A percentile compares a stretch with the other conserved stretches of the same genome.
Evolutionary conservation across 1,140 invertebrate species (phyloP).

Genomic region (Drosophila tristis): DNA sequence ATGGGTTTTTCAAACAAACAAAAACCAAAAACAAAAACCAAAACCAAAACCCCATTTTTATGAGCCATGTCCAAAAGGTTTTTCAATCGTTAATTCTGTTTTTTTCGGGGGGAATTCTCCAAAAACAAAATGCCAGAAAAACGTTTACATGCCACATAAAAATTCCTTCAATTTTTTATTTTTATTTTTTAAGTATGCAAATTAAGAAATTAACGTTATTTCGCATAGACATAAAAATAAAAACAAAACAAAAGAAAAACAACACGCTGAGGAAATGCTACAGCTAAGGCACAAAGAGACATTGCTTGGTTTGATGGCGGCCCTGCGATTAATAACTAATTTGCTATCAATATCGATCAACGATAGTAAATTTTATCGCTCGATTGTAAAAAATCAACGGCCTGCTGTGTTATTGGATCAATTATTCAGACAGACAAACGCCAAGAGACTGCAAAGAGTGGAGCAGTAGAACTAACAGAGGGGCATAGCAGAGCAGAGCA

Average conservation of each 20-base stretch:
- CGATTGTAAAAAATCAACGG: slow-evolving; percentile 77
- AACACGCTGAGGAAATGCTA: no score
- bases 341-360: slow-evolving; percentile 75
- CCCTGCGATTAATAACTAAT: slow-evolving; percentile 76
- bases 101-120: not conserved
- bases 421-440: slow-evolving; percentile 52
- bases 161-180: slow-evolving; percentile 31
- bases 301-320: not conserved
- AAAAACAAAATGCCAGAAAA: slow-evolving; percentile 70
- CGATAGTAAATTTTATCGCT: slow-evolving; percentile 74
- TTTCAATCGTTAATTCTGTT: slow-evolving; percentile 63
- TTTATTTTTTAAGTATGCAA: slow-evolving; percentile 67
- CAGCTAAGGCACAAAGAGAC: slow-evolving; percentile 31
- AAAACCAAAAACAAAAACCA: slow-evolving; percentile 1
- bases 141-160: slow-evolving; percentile 53
- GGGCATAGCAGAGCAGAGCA: not conserved
- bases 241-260: not conserved
- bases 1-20: slow-evolving; percentile 27
- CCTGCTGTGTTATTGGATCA: slow-evolving; percentile 79
- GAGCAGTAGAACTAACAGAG: not conserved
- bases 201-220: slow-evolving; percentile 51
- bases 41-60: slow-evolving; percentile 41
- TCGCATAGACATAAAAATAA: slow-evolving; percentile 30
- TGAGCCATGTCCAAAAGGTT: slow-evolving; percentile 49
- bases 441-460: no score